Base-by-base conservation (phyloP, 1,140 invertebrate species). In the Drosophila kikkawai region DNA sequence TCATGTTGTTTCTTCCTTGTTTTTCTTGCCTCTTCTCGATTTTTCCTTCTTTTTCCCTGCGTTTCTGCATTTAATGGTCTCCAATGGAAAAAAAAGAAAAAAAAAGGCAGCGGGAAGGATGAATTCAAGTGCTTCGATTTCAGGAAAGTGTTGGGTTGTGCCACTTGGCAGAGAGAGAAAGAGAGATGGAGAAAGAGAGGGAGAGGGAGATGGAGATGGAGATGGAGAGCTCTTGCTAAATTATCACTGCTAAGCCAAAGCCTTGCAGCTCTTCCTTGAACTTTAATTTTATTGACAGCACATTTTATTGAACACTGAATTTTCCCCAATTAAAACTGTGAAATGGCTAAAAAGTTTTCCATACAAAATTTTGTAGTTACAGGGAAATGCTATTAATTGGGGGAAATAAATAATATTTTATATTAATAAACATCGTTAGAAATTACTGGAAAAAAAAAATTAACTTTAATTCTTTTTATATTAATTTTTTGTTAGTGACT, bases 101-200 rank as follows among this genome's bases (percentile, higher is more conserved):
- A 45, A 44, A 51, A 55, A 55, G 51, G 34, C 51, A 37, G 45
- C 50, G 22, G 32, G 34, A 37, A 53, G 36, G 61, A 69, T 67
- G 67, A 55, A 70, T 70, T 55, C 67, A 70, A 70, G 67, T 70
- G 67, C 67, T 67, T 70, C 63, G 67, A 70, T 70, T 70, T 70
- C 39, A 48, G 48, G 26, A 67, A 67, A 70, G 37, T 63, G 57
- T 70, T 67, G 37, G 22, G 7, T 32, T 67, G 32, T 53, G 64
- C 41, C 34, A 55, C 34, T 22, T 51, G 29, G 29, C 50, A 48
- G 15, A 50, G 37, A 17, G 17, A 51, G 34, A 36, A 7, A 26
- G 19, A 34, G 32, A 26, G 22, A 22, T 22, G 22, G 22, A 22
- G 26, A 26, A 26, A 26, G 26, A 26, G 4, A 6, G 26, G 6